Evolutionary conservation across 2,797 vertebrate species (phyloP).

Genomic region (Pagetopsis macropterus): DNA sequence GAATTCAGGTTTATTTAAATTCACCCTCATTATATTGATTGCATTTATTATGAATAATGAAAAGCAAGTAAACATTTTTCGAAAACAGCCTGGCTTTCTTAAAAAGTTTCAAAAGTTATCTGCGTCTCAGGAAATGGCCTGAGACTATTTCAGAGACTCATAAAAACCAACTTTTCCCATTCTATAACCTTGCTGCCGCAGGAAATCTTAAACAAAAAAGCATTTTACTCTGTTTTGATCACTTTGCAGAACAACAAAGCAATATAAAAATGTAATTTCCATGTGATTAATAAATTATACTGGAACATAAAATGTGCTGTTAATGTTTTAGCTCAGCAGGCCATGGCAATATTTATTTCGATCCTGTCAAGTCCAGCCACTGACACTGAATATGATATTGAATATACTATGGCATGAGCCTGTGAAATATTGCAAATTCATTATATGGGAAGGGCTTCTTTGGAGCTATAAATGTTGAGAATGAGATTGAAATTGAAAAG

Average conservation of each 20-base stretch:
- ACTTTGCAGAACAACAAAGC: slow-evolving; percentile 52
- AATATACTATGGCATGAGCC: slow-evolving; percentile 68
- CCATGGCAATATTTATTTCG: slow-evolving; percentile 51
- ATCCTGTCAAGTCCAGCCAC: slow-evolving; percentile 67
- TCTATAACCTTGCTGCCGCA: slow-evolving; percentile 35
- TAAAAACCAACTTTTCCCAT: slow-evolving; percentile 35
- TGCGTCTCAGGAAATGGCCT: slow-evolving; percentile 5
- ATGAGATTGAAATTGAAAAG: slow-evolving; percentile 84
- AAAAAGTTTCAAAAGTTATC: slow-evolving; percentile 12
- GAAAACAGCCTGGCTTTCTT: background rate
- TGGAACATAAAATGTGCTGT: slow-evolving; percentile 60
- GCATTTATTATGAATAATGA: no score
- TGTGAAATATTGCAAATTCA: slow-evolving; percentile 79
- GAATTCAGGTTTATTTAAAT: no score
- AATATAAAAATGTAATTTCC: slow-evolving; percentile 51
- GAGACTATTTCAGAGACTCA: slow-evolving; percentile 26
- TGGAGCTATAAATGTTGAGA: slow-evolving; percentile 80
- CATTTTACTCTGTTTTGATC: slow-evolving; percentile 55
- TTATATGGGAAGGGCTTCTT: slow-evolving; percentile 77
- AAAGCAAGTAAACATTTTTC: no score
- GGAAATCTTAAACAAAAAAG: slow-evolving; percentile 24
- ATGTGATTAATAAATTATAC: slow-evolving; percentile 74
- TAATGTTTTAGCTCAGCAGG: slow-evolving; percentile 53
- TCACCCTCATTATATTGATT: no score
- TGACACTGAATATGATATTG: slow-evolving; percentile 72